Conservation (phyloP, 2,888 invertebrate genomes). For the Chesias legatella region DNA sequence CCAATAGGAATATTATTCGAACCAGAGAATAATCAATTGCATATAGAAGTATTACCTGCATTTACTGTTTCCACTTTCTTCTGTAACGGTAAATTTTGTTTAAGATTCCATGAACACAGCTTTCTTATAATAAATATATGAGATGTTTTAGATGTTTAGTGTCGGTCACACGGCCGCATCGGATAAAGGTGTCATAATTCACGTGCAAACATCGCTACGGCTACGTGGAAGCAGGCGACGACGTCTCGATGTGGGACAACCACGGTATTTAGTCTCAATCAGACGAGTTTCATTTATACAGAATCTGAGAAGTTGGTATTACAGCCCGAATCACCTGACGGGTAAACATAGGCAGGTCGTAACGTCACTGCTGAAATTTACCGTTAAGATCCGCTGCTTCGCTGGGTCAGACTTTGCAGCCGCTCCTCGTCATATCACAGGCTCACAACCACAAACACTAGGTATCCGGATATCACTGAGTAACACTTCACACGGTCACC, state of each 20-base stretch:
- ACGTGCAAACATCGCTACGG: slow-evolving; percentile 66
- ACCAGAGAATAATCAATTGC: slow-evolving; percentile 39
- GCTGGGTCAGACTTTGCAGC: slow-evolving; percentile 50
- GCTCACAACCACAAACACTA: slow-evolving; percentile 55
- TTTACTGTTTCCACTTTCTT: slow-evolving; percentile 59
- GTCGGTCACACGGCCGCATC: slow-evolving; percentile 36
- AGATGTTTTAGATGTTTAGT: slow-evolving; percentile 36
- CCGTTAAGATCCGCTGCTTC: slow-evolving; percentile 72
- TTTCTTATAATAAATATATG: slow-evolving; percentile 45
- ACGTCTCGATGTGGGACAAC: slow-evolving; percentile 50
- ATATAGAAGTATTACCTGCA: slow-evolving; percentile 42
- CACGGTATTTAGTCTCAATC: slow-evolving; percentile 28
- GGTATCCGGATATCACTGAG: slow-evolving; percentile 52
- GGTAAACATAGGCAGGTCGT: slow-evolving; percentile 68
- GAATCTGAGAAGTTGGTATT: slow-evolving; percentile 14
- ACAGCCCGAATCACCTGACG: slow-evolving; percentile 61
- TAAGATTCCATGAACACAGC: slow-evolving; percentile 32
- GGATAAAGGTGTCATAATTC: slow-evolving; percentile 64
- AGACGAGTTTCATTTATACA: slow-evolving; percentile 12
- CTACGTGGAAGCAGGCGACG: slow-evolving; percentile 63
- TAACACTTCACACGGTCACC: slow-evolving; percentile 68
- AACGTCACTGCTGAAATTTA: slow-evolving; percentile 65
- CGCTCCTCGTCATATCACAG: slow-evolving; percentile 62
- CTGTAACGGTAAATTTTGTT: slow-evolving; percentile 59
- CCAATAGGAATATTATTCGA: slow-evolving; percentile 57